A percentile compares a stretch with the other conserved stretches of the same genome.
These are phyloP conservation scores for Podarcis cretensis DNA, from an alignment of 2,113 vertebrate species.

Conservation along the genomic window DNA sequence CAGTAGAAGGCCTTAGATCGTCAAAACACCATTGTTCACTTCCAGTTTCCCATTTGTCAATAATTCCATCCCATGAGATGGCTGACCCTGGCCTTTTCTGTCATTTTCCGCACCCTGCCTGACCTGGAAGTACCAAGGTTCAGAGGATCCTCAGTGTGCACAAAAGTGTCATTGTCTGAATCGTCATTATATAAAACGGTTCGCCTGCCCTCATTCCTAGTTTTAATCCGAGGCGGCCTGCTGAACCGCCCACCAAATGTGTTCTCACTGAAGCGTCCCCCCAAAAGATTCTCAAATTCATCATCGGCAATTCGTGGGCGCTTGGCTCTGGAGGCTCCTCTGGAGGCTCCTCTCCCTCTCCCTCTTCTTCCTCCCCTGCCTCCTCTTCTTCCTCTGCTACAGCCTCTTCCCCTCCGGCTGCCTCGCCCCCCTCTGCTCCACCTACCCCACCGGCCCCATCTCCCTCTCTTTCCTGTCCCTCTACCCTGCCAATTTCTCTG, in stretches of 20 bases:
- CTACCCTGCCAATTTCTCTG: conserved; percentile 78
- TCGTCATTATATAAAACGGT: conserved; percentile 95
- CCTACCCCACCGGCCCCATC: conserved; percentile 78
- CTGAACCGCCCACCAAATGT: conserved; percentile 61
- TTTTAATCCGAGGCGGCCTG: conserved; percentile 88
- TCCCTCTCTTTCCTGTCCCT: conserved; percentile 69
- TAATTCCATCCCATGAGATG: conserved; percentile 99
- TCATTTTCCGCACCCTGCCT: conserved; percentile 97
- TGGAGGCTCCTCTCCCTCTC: conserved; percentile 72
- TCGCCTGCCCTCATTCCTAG: conserved; percentile 94
- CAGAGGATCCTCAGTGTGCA: conserved; percentile 89
- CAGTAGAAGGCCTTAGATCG: conserved; percentile 84
- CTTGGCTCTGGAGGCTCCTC: conserved; percentile 76
- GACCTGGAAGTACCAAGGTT: conserved; percentile 97
- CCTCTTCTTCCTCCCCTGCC: conserved; percentile 72
- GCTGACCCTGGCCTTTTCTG: conserved; percentile 97
- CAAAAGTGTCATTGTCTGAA: conserved; percentile 89
- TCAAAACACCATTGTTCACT: conserved; percentile 66
- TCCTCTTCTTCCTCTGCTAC: conserved; percentile 73
- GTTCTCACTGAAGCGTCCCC: conserved; percentile 75
- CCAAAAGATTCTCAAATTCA: conserved; percentile 78
- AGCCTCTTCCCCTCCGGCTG: conserved; percentile 73
- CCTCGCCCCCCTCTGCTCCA: conserved; percentile 75
- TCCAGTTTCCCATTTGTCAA: conserved; percentile 77
- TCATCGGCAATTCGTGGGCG: conserved; percentile 75